Conservation (phyloP, 30 jellyfish, hydroid and myxozoan genomes). For the Calvadosia cruxmelitensis region DNA sequence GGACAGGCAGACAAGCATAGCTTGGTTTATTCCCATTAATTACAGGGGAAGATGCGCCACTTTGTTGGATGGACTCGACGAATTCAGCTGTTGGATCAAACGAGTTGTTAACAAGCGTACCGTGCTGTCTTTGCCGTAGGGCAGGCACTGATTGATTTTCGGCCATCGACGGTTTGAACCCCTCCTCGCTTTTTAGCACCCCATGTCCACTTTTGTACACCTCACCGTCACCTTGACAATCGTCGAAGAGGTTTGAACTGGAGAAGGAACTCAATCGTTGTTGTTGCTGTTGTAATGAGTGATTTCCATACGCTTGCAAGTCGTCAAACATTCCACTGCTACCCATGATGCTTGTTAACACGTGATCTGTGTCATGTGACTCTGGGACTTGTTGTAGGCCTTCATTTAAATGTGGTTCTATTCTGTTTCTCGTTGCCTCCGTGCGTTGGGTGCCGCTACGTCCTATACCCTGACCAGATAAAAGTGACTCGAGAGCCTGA, state of each 20-base stretch:
- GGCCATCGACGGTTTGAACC: background rate
- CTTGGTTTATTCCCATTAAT: slow-evolving; percentile 7
- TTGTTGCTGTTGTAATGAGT: background rate
- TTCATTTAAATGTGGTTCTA: background rate
- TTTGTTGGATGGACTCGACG: no score
- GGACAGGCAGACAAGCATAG: slow-evolving; percentile 35
- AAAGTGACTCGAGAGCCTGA: slow-evolving; percentile 45
- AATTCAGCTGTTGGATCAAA: no score
- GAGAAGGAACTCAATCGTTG: background rate
- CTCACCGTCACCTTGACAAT: no score
- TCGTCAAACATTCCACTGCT: background rate
- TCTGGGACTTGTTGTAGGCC: background rate
- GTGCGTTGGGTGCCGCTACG: background rate
- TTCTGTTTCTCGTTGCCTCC: background rate
- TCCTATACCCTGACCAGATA: background rate
- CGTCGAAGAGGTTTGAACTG: background rate
- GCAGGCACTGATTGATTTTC: background rate
- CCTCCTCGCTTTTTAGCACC: background rate
- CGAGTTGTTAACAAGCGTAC: background rate
- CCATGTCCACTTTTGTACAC: background rate
- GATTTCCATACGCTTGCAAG: background rate
- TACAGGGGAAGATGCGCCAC: background rate
- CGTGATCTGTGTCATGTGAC: background rate
- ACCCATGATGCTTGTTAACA: background rate
- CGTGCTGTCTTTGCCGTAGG: background rate